phyloP scores from a whole-genome alignment of 1,140 invertebrate species.

The Drosophila neocordata region DNA sequence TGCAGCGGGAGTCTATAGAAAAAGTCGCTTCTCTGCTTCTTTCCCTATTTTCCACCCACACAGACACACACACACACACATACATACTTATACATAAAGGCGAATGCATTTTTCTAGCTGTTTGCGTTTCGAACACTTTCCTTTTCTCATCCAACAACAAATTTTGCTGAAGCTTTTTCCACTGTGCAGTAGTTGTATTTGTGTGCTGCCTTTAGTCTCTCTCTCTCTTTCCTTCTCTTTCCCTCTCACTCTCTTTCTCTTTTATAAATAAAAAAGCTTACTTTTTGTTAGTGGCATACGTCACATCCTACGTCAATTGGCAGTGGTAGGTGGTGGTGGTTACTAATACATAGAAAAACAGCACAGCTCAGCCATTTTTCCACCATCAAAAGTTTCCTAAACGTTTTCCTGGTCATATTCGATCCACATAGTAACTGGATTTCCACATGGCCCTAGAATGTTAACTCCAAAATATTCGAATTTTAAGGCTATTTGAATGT shows the following conservation, averaged over 20 bases:
- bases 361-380: constrained; percentile 13
- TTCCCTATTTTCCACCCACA: constrained; percentile 11
- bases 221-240: background rate
- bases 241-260: constrained; percentile 29
- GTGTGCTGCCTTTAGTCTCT: constrained; percentile 23
- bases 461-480: no score
- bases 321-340: constrained; percentile 18
- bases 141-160: constrained; percentile 47
- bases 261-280: constrained; percentile 31
- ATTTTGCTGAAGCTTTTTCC: constrained; percentile 18
- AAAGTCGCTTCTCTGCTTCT: constrained; percentile 12
- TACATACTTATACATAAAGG: constrained; percentile 27
- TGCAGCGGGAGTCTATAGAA: constrained; percentile 39
- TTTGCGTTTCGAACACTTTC: constrained; percentile 58
- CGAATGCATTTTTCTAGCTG: constrained; percentile 57
- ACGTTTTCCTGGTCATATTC: background rate
- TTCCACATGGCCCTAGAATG: no score
- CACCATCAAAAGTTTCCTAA: constrained; percentile 16
- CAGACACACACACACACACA: background rate
- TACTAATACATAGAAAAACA: constrained; percentile 43
- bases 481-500: no score
- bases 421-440: no score
- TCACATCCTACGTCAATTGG: constrained; percentile 76
- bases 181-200: constrained; percentile 5
- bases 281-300: constrained; percentile 53